These are phyloP conservation scores for Pipistrellus pygmaeus DNA, from an alignment of 2,797 vertebrate genomes.

Conservation along the genomic window DNA sequence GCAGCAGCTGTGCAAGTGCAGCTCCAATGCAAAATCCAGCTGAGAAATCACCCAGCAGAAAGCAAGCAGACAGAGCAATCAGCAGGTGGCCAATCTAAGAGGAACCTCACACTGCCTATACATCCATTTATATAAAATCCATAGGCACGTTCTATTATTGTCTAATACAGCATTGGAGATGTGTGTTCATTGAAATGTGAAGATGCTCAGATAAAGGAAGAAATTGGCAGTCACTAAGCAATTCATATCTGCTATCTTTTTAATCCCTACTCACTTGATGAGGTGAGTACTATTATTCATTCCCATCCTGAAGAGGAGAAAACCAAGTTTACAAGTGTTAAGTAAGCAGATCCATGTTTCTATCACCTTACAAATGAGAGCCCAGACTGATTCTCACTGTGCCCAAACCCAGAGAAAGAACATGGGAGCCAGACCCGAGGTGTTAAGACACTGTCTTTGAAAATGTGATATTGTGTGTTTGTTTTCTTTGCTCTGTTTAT, in stretches of 20 bases:
- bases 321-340: background rate
- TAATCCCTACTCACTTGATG: background rate
- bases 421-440: background rate
- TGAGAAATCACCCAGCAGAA: background rate
- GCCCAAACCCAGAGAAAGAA: background rate
- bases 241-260: background rate
- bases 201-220: background rate
- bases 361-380: background rate
- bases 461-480: background rate
- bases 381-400: accelerated
- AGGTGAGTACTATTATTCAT: background rate
- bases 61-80: background rate
- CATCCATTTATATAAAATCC: background rate
- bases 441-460: background rate
- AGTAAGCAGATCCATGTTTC: background rate
- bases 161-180: background rate
- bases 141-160: background rate
- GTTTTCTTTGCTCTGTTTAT: background rate
- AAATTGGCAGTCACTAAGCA: background rate
- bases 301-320: conserved; percentile 3
- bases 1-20: background rate
- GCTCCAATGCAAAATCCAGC: background rate
- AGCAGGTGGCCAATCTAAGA: background rate
- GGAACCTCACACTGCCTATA: background rate
- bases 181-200: background rate